A percentile compares a stretch with the other conserved stretches of the same genome.
phyloP scores from a whole-genome alignment of 2,797 vertebrate genomes.

The Silurus aristotelis region DNA sequence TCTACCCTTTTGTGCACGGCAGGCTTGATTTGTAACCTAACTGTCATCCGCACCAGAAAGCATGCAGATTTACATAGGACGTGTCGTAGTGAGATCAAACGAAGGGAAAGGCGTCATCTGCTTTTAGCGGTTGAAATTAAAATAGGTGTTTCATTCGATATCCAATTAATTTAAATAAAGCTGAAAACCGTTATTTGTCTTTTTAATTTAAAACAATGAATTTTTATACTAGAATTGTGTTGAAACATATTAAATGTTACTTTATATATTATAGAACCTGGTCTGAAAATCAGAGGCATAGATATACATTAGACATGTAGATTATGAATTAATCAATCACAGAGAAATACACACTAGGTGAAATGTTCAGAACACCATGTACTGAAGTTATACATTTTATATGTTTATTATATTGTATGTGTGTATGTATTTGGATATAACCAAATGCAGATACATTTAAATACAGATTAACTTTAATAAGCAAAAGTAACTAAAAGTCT shows the following conservation, averaged over 20 bases:
- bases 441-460: background rate
- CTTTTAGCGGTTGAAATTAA: too few relatives aligned
- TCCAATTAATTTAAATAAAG: background rate
- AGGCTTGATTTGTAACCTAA: constrained; percentile 21
- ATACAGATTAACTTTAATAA: background rate
- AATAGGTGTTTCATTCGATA: background rate
- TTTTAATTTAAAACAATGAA: background rate
- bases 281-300: background rate
- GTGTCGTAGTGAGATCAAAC: background rate
- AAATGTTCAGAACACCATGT: background rate
- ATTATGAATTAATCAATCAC: background rate
- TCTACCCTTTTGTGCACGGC: constrained; percentile 53
- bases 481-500: background rate
- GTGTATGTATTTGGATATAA: background rate
- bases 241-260: background rate
- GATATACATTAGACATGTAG: background rate
- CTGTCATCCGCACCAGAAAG: background rate
- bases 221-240: background rate
- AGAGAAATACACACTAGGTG: background rate
- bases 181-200: background rate
- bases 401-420: too few relatives aligned
- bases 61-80: background rate
- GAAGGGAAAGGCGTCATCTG: background rate
- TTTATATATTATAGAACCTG: background rate
- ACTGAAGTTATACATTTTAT: background rate